phyloP scores from a whole-genome alignment of 2,797 vertebrate genomes.

The Epinephelus malabaricus region DNA sequence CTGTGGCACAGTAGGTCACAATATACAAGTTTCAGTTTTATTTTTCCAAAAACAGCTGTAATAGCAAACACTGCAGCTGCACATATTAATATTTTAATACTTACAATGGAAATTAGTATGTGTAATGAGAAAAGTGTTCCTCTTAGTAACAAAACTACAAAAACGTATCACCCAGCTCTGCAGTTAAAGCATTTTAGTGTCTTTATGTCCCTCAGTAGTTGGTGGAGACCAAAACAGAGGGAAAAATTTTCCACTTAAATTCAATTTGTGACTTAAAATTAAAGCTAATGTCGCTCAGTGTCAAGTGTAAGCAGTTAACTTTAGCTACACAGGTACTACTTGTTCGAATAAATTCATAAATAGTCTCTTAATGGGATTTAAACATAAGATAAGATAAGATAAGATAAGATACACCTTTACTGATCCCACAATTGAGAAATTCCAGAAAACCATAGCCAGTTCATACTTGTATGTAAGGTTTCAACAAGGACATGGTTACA shows the following conservation, averaged over 20 bases:
- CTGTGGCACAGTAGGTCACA: background rate
- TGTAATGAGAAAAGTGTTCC: no score
- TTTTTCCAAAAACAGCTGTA: background rate
- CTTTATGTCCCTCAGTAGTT: background rate
- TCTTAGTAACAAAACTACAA: background rate
- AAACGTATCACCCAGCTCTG: background rate
- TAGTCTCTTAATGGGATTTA: background rate
- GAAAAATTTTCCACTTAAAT: background rate
- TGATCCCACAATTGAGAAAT: no score
- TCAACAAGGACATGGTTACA: no score
- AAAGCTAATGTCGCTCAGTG: background rate
- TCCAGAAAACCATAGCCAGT: no score
- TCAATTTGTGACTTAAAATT: background rate
- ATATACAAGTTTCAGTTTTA: background rate
- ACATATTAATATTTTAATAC: background rate
- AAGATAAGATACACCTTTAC: background rate
- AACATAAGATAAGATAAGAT: background rate
- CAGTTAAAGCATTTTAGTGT: background rate
- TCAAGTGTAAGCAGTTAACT: background rate
- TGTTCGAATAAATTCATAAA: conserved; percentile 5
- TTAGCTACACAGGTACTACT: background rate
- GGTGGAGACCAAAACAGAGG: background rate
- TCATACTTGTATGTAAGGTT: no score
- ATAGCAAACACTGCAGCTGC: background rate
- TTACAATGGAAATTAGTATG: no score